Evolutionary conservation across 2,113 vertebrate genomes (phyloP).

Genomic region (Spea multiplicata): DNA sequence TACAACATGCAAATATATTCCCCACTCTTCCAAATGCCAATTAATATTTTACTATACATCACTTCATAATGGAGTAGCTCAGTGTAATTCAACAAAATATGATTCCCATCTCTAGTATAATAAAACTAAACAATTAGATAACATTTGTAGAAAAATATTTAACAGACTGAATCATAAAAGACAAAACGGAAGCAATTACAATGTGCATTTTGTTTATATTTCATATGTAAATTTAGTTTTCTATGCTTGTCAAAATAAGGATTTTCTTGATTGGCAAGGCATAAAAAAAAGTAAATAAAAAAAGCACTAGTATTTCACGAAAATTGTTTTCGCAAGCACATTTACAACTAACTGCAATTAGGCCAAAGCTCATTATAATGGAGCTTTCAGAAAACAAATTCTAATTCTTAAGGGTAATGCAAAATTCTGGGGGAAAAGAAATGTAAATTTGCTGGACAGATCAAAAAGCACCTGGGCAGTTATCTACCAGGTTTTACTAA

Average conservation of each 20-base stretch:
- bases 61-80: background rate
- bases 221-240: background rate
- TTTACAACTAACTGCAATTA: slow-evolving; percentile 48
- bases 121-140: background rate
- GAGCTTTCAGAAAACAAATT: slow-evolving; percentile 53
- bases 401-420: slow-evolving; percentile 60
- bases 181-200: slow-evolving; percentile 26
- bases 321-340: slow-evolving; percentile 45
- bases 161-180: background rate
- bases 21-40: background rate
- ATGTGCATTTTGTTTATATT: background rate
- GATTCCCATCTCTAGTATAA: background rate
- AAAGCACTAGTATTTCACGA: slow-evolving; percentile 37
- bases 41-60: background rate
- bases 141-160: background rate
- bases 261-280: background rate
- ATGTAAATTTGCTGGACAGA: slow-evolving; percentile 55
- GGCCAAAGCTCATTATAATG: slow-evolving; percentile 38
- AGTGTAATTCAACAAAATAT: background rate
- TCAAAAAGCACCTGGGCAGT: slow-evolving; percentile 60
- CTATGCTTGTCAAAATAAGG: background rate
- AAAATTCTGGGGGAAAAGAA: slow-evolving; percentile 40
- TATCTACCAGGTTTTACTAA: slow-evolving; percentile 57
- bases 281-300: slow-evolving; percentile 47
- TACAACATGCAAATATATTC: background rate